Conservation (phyloP, 2,888 invertebrate species). For the Nephrotoma flavescens region DNA sequence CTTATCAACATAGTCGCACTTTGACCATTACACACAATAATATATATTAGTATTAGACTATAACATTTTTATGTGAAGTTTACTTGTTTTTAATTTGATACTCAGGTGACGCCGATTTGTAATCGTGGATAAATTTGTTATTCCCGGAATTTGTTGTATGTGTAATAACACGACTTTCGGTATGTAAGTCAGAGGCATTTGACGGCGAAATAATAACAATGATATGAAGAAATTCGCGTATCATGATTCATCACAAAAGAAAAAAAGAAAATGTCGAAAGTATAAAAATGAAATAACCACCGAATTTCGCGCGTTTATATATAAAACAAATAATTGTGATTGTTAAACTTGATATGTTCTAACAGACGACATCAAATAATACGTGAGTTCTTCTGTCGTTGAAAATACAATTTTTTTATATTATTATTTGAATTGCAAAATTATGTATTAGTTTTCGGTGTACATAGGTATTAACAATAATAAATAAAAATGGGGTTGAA, state of each 20-base stretch:
- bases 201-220: not conserved
- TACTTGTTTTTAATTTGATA: not conserved
- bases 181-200: not conserved
- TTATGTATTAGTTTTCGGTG: not conserved
- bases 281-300: not conserved
- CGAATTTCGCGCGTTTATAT: not conserved
- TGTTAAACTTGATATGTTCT: not conserved
- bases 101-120: not conserved
- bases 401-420: not conserved
- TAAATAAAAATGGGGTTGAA: not conserved
- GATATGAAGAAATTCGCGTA: not conserved
- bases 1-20: not conserved
- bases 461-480: not conserved
- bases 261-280: not conserved
- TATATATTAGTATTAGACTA: not conserved
- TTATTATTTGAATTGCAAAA: not conserved
- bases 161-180: not conserved
- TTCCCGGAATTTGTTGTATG: not conserved
- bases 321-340: not conserved
- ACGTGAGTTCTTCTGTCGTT: not conserved
- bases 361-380: not conserved
- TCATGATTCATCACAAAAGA: not conserved
- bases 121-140: not conserved
- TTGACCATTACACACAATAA: not conserved
- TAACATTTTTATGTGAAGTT: not conserved